These are phyloP conservation scores for Danio jaintianensis DNA, from an alignment of 2,797 vertebrate genomes.

Conservation along the genomic window DNA sequence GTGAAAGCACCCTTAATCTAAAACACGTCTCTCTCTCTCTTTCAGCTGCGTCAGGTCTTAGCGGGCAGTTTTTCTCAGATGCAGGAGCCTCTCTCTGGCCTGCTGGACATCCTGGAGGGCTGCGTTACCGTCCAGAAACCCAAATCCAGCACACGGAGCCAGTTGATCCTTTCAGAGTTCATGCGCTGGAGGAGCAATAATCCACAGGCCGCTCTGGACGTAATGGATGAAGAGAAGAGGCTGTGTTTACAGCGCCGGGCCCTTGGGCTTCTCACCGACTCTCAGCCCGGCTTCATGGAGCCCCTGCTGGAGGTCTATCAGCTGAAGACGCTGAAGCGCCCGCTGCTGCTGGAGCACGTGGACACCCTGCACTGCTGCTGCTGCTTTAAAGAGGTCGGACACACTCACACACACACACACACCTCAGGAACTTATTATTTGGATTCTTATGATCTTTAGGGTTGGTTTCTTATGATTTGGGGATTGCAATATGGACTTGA, in stretches of 20 bases:
- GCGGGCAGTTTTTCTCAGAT: slow-evolving; percentile 74
- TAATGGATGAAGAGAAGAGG: slow-evolving; percentile 60
- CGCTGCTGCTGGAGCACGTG: slow-evolving; percentile 67
- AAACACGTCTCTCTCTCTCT: background rate
- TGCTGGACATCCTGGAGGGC: slow-evolving; percentile 75
- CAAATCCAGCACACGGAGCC: slow-evolving; percentile 68
- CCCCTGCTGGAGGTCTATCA: slow-evolving; percentile 73
- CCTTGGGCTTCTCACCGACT: slow-evolving; percentile 68
- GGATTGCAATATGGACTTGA: background rate
- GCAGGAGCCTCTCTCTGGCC: slow-evolving; percentile 70
- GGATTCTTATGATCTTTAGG: too few relatives aligned
- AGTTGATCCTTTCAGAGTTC: slow-evolving; percentile 76
- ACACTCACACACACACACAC: too few relatives aligned
- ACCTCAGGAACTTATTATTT: too few relatives aligned
- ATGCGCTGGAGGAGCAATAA: slow-evolving; percentile 71
- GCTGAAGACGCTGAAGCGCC: slow-evolving; percentile 69
- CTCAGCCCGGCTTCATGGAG: slow-evolving; percentile 67
- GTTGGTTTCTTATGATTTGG: background rate
- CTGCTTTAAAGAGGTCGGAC: slow-evolving; percentile 74
- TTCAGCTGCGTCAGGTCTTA: slow-evolving; percentile 70
- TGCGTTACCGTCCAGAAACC: slow-evolving; percentile 73
- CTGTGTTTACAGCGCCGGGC: slow-evolving; percentile 69
- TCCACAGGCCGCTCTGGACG: slow-evolving; percentile 70
- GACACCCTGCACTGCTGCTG: slow-evolving; percentile 63
- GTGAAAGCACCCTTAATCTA: too few relatives aligned